These are phyloP conservation scores for Heliconius cydno DNA, from an alignment of 2,888 invertebrate species.

Conservation along the genomic window DNA sequence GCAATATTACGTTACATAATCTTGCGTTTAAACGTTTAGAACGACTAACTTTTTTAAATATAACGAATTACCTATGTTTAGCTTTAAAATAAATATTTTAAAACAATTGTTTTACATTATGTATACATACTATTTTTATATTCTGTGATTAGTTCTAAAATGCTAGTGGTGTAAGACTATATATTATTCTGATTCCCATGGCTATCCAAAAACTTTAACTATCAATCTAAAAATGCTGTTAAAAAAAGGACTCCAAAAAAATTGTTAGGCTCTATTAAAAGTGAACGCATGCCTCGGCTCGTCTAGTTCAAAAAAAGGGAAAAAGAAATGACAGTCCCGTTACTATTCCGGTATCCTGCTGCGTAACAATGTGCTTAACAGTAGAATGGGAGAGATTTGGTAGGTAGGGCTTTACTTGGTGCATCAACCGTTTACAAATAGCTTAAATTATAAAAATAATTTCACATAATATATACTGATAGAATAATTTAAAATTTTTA, in stretches of 20 bases:
- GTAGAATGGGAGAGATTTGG: slow-evolving; percentile 50
- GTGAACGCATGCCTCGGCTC: slow-evolving; percentile 73
- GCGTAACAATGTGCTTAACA: slow-evolving; percentile 51
- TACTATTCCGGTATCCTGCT: slow-evolving; percentile 70
- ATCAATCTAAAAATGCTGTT: slow-evolving; percentile 1
- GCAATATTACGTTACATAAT: background rate
- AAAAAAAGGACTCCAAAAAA: slow-evolving; percentile 38
- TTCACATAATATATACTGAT: background rate
- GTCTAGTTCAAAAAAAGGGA: slow-evolving; percentile 68
- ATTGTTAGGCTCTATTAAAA: slow-evolving; percentile 65
- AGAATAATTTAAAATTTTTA: background rate
- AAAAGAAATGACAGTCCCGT: slow-evolving; percentile 74
- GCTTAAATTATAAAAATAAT: background rate
- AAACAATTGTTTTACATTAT: background rate
- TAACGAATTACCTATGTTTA: no score
- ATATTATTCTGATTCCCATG: background rate
- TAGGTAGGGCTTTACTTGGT: slow-evolving; percentile 34
- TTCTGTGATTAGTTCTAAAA: background rate
- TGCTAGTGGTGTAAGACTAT: background rate
- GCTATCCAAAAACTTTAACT: slow-evolving; percentile 18
- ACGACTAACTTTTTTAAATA: background rate
- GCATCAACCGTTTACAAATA: slow-evolving; percentile 35
- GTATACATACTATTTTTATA: no score
- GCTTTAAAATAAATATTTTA: background rate
- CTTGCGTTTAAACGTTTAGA: background rate